Evolutionary conservation across 2,888 invertebrate species (phyloP).

Genomic region (Alcis repandata): DNA sequence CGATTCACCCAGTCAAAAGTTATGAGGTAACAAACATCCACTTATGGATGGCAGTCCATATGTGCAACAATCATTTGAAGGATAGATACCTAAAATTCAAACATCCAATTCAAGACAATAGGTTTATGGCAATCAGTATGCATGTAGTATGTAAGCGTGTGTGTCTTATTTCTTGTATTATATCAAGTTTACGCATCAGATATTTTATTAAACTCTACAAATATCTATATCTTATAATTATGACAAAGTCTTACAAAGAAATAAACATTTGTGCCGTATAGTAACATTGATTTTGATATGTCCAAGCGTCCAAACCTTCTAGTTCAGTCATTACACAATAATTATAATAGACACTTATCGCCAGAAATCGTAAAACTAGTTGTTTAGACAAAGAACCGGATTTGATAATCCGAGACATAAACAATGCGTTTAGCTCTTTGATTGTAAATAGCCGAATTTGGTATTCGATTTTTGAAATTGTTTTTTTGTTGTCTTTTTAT

Average conservation of each 20-base stretch:
- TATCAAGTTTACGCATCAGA: too few relatives aligned
- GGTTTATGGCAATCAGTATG: too few relatives aligned
- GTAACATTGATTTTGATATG: slow-evolving; percentile 50
- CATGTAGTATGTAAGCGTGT: too few relatives aligned
- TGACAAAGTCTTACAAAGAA: slow-evolving; percentile 11
- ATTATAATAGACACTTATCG: slow-evolving; percentile 55
- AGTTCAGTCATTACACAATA: slow-evolving; percentile 47
- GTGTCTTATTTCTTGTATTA: too few relatives aligned
- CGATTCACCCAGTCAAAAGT: too few relatives aligned
- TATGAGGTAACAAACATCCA: too few relatives aligned
- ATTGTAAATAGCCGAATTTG: slow-evolving; percentile 12
- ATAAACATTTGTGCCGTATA: slow-evolving; percentile 20
- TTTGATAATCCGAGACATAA: slow-evolving; percentile 51
- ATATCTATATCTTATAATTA: neutral
- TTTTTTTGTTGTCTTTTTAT: too few relatives aligned
- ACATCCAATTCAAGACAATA: too few relatives aligned
- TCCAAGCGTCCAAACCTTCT: slow-evolving; percentile 46
- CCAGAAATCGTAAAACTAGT: slow-evolving; percentile 56
- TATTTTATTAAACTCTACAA: neutral
- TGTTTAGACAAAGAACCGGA: slow-evolving; percentile 60
- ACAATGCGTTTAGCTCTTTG: slow-evolving; percentile 46
- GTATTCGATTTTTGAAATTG: slow-evolving; percentile 9
- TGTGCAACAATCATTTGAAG: too few relatives aligned
- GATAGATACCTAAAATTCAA: too few relatives aligned
- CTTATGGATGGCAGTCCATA: too few relatives aligned